Conservation (phyloP, 2,888 invertebrate genomes). For the Mylabris sibirica region DNA sequence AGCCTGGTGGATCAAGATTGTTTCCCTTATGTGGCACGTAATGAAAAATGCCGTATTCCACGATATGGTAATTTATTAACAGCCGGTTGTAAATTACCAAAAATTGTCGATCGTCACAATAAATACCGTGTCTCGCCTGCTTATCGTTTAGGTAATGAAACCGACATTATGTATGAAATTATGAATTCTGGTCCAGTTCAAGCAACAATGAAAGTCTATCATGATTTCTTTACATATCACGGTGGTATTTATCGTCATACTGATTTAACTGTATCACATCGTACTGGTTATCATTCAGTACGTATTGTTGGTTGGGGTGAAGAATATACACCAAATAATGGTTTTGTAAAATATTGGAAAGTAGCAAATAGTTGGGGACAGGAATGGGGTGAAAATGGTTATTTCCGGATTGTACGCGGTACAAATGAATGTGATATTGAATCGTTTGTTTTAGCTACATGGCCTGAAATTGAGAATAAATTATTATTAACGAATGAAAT, state of each 20-base stretch:
- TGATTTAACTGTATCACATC: conserved; percentile 64
- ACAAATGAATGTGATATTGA: conserved; percentile 90
- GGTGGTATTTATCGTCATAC: conserved; percentile 81
- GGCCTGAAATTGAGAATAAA: conserved; percentile 63
- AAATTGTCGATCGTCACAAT: conserved; percentile 65
- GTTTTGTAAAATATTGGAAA: conserved; percentile 83
- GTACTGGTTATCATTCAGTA: conserved; percentile 86
- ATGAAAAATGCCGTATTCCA: conserved; percentile 71
- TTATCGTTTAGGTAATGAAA: conserved; percentile 75
- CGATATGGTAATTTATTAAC: conserved; percentile 59
- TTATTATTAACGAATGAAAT: conserved; percentile 33
- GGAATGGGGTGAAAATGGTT: conserved; percentile 94
- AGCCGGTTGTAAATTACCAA: conserved; percentile 66
- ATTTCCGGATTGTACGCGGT: conserved; percentile 86
- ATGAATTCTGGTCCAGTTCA: conserved; percentile 91
- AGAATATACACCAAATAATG: conserved; percentile 65
- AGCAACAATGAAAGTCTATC: conserved; percentile 88
- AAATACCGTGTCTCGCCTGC: conserved; percentile 80
- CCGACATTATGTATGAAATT: conserved; percentile 93
- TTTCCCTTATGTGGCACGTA: conserved; percentile 77
- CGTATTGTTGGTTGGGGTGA: conserved; percentile 93
- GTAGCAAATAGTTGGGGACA: conserved; percentile 98
- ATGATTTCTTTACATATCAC: conserved; percentile 92
- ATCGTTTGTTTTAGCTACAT: conserved; percentile 83
- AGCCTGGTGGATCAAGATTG: conserved; percentile 87